These are phyloP conservation scores for Sisyra terminalis DNA, from an alignment of 2,888 invertebrate species.

Conservation along the genomic window DNA sequence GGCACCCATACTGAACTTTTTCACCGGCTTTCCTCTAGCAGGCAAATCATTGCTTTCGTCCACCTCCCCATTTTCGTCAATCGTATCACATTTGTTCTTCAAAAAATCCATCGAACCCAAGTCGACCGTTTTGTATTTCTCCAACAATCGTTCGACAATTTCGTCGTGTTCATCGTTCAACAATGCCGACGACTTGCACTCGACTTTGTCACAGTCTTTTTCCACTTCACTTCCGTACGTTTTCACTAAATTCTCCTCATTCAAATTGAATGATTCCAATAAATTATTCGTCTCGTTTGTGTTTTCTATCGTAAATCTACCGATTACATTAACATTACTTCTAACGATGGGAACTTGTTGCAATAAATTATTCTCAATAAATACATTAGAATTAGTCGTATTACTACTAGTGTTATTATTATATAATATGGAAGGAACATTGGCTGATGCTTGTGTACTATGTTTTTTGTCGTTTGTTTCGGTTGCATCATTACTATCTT, in stretches of 20 bases:
- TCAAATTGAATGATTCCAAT: not conserved
- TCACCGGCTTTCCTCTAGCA: not conserved
- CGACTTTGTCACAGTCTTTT: not conserved
- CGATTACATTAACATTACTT: slow-evolving; percentile 12
- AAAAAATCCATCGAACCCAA: slow-evolving; percentile 6
- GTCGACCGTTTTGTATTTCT: slow-evolving; percentile 22
- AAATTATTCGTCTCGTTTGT: not conserved
- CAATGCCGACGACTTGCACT: not conserved
- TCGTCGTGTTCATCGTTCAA: slow-evolving; percentile 22
- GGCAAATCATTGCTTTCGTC: slow-evolving; percentile 4
- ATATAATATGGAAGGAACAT: slow-evolving; percentile 2
- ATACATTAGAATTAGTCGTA: slow-evolving; percentile 22
- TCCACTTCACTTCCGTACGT: not conserved
- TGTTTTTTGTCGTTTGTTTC: too few relatives aligned
- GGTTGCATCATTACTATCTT: not conserved
- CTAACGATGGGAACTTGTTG: slow-evolving; percentile 17
- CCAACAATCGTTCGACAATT: slow-evolving; percentile 24
- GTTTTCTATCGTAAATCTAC: slow-evolving; percentile 13
- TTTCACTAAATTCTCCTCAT: not conserved
- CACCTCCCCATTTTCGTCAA: slow-evolving; percentile 6
- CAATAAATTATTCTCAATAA: slow-evolving; percentile 25
- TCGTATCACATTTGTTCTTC: slow-evolving; percentile 7
- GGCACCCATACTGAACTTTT: slow-evolving; percentile 5
- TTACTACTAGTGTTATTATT: too few relatives aligned
- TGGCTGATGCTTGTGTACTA: not conserved